phyloP scores from a whole-genome alignment of 2,888 invertebrate species.

The Limenitis camilla region DNA sequence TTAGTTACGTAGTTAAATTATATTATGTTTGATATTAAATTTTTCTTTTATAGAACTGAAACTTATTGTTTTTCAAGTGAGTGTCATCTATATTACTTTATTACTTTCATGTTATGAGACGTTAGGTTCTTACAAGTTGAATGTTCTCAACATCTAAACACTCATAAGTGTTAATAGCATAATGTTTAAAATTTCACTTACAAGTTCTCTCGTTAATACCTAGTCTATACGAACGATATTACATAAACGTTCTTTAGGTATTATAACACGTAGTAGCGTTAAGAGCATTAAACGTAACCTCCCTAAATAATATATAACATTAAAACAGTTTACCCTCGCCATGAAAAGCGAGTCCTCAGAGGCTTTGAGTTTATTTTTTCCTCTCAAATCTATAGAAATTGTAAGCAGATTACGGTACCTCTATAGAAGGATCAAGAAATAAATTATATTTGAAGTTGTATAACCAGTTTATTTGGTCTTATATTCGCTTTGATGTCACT shows the following conservation, averaged over 20 bases:
- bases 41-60: no score
- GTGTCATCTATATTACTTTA: no score
- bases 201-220: no score
- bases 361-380: slow-evolving; percentile 28
- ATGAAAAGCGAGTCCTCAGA: slow-evolving; percentile 21
- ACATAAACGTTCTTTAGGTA: slow-evolving; percentile 1
- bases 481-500: background rate
- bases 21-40: no score
- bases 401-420: slow-evolving; percentile 27
- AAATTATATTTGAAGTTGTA: background rate
- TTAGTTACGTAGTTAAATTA: no score
- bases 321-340: slow-evolving; percentile 24
- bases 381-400: slow-evolving; percentile 26
- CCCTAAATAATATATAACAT: slow-evolving; percentile 32
- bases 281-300: slow-evolving; percentile 34
- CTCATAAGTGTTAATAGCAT: no score
- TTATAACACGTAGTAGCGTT: slow-evolving; percentile 30
- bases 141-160: no score
- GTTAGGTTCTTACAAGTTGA: no score
- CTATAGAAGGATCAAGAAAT: background rate
- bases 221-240: background rate
- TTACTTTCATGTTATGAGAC: no score
- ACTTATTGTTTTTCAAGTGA: no score
- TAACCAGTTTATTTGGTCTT: background rate
- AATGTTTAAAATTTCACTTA: no score